Conservation (phyloP, 2,888 invertebrate species). For the Homarus gammarus region DNA sequence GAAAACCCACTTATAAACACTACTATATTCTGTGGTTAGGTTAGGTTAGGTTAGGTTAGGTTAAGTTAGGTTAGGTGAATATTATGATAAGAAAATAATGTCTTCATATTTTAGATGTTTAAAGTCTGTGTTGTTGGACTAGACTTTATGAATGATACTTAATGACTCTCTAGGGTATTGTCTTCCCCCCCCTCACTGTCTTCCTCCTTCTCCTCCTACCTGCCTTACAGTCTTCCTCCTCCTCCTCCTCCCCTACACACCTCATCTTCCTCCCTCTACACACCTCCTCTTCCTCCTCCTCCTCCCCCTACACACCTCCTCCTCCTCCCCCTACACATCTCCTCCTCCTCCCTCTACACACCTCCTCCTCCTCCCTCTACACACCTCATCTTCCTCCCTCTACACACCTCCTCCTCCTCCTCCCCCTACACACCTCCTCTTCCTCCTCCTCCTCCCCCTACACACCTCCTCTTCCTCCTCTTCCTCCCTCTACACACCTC, state of each 20-base stretch:
- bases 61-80: too few relatives aligned
- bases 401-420: background rate
- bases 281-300: background rate
- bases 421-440: background rate
- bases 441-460: background rate
- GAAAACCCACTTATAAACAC: too few relatives aligned
- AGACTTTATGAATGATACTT: too few relatives aligned
- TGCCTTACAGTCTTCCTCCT: too few relatives aligned
- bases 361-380: background rate
- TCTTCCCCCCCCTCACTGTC: too few relatives aligned
- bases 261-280: background rate
- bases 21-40: too few relatives aligned
- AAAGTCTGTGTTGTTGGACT: too few relatives aligned
- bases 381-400: background rate
- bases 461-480: background rate
- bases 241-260: background rate
- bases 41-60: too few relatives aligned
- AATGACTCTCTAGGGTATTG: too few relatives aligned
- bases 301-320: background rate
- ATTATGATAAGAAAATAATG: too few relatives aligned
- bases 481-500: background rate
- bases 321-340: background rate
- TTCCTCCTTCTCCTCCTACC: too few relatives aligned
- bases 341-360: background rate
- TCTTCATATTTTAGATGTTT: too few relatives aligned